Conservation (phyloP, 1,140 invertebrate genomes). For the Brachionus paranguensis region DNA sequence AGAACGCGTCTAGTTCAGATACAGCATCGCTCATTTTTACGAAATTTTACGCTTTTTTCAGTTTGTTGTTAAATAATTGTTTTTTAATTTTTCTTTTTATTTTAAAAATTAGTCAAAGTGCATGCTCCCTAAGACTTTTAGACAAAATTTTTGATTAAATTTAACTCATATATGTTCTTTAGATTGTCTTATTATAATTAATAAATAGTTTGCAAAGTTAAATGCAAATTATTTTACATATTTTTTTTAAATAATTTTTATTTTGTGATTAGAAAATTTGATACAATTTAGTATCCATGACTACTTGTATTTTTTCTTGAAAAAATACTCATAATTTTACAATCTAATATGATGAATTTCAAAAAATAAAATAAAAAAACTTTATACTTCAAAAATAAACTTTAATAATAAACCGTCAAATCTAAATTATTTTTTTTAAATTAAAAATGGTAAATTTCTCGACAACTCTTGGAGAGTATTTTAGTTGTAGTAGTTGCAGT, state of each 20-base stretch:
- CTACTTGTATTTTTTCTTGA: neutral
- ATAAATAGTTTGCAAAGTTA: neutral
- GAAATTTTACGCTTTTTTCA: neutral
- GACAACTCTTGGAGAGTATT: too few species aligned
- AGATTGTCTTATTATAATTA: neutral
- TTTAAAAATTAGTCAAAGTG: neutral
- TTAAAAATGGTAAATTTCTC: too few species aligned
- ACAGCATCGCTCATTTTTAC: conserved; percentile 26
- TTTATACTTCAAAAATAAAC: too few species aligned
- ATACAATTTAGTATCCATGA: neutral
- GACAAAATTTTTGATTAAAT: neutral
- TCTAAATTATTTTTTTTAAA: too few species aligned
- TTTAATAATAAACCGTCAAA: too few species aligned
- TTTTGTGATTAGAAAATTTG: neutral
- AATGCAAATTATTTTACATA: neutral
- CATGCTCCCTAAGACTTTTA: neutral
- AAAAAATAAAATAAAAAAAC: too few species aligned
- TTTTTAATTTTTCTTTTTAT: neutral
- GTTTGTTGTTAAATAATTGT: neutral
- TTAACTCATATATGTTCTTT: neutral
- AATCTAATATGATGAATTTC: too few species aligned
- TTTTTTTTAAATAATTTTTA: neutral
- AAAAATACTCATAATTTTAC: too few species aligned
- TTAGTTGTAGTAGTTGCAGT: too few species aligned
- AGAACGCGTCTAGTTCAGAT: conserved; percentile 11